Evolutionary conservation across 2,888 invertebrate species (phyloP), one percentile per base, ranked within the genome.

Genomic region (Ecliptopera silaceata): DNA sequence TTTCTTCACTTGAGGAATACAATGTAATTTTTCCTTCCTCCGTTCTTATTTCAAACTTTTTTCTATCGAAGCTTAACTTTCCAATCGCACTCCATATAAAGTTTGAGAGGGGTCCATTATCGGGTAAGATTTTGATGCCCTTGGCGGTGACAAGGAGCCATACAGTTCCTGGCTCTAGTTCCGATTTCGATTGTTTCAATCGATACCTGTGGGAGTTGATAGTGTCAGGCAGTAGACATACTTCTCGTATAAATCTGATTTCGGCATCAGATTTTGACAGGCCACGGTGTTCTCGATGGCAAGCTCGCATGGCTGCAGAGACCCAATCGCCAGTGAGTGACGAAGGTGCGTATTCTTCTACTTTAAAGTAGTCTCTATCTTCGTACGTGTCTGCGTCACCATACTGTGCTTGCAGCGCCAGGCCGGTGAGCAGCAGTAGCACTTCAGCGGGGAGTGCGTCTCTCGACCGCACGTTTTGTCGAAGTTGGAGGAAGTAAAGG

Each of bases 41-140:
- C 8, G 97, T 96, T 61, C 97, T 95, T 72, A 99, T 97, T 89
- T 98, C 98, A 86, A 99, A 98, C 87, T 98, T 99, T 88, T 98
- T 98, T 76, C 98, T 94, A 93, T 99, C 98, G 84, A 98, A 99
- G 82, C 97, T 97, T 13, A 99, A 91, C 88, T 98, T 98, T 64
- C 97, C 97, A 64, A 99, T 99, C 71, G 97, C 96, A 74, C 97
- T 96, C 99, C 99, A 99, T 56, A 97, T 94, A 79, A 98, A 98
- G 65, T 96, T 95, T 26, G 96, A 95, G 56, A 95, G 93, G 34
- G 90, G 83, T 39, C 92, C 90, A 66, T 93, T 93, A 79, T 95
- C 95, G 22, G 95, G 94, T 68, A 97, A 95, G 66, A 98, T 96
- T 86, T 97, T 96, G 58, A 99, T 95, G 50, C 98, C 98, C 77